phyloP scores from a whole-genome alignment of 2,113 vertebrate genomes.

The Centropus bengalensis region DNA sequence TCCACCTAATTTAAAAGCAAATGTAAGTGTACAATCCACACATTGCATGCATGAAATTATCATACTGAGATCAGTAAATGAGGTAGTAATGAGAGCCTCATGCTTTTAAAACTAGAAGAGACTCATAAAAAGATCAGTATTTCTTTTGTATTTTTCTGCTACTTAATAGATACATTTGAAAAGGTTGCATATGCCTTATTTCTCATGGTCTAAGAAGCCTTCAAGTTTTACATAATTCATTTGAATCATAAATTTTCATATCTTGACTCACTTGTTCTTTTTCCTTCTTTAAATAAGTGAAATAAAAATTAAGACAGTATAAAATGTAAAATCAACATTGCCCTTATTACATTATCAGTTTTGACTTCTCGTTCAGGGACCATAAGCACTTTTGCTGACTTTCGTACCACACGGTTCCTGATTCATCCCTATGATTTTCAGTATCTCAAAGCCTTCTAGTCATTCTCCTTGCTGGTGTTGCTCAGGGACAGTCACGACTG shows the following conservation, averaged over 20 bases:
- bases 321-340: background rate
- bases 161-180: background rate
- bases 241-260: background rate
- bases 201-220: background rate
- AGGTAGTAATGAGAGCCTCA: background rate
- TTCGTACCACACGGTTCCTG: background rate
- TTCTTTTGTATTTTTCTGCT: background rate
- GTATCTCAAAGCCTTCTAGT: background rate
- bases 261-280: background rate
- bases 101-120: background rate
- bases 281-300: background rate
- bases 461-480: background rate
- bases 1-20: background rate
- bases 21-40: background rate
- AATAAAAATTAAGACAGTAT: background rate
- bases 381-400: background rate
- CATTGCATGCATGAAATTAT: background rate
- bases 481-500: background rate
- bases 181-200: background rate
- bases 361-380: background rate
- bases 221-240: background rate
- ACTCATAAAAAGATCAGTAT: background rate
- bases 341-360: background rate
- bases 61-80: background rate
- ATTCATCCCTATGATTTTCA: background rate